phyloP scores from a whole-genome alignment of 2,888 invertebrate species.

The Crossocerus cetratus region DNA sequence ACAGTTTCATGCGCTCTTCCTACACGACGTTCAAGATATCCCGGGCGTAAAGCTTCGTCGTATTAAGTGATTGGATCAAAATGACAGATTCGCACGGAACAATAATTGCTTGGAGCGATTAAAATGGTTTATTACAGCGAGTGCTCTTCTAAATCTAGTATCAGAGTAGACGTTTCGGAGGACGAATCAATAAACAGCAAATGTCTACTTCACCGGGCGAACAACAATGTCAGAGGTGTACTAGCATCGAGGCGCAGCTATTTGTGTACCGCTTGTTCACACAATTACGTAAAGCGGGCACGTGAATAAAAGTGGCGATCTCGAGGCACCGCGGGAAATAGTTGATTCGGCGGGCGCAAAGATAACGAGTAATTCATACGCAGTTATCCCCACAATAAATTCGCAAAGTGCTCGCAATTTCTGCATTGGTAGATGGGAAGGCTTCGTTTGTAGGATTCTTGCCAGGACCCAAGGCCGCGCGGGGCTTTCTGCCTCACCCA shows the following conservation, averaged over 20 bases:
- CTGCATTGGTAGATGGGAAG: background rate
- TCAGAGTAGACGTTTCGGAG: background rate
- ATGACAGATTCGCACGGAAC: too few relatives aligned
- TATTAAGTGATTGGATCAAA: too few relatives aligned
- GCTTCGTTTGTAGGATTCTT: conserved; percentile 48
- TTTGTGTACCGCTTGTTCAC: background rate
- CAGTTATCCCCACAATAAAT: conserved; percentile 31
- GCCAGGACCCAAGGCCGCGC: conserved; percentile 53
- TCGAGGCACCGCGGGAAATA: background rate
- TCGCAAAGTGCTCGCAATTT: conserved; percentile 15
- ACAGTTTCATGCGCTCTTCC: too few relatives aligned
- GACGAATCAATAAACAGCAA: background rate
- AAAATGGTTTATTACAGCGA: too few relatives aligned
- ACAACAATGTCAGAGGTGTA: too few relatives aligned
- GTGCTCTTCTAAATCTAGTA: too few relatives aligned
- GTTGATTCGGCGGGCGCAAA: background rate
- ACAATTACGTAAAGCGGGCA: background rate
- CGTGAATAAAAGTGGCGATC: background rate
- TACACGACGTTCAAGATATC: too few relatives aligned
- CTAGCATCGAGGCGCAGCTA: background rate
- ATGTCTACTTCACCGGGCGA: too few relatives aligned
- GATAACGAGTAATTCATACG: background rate
- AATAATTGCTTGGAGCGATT: too few relatives aligned
- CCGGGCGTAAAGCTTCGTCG: too few relatives aligned
- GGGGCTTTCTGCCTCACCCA: conserved; percentile 21